Base-by-base conservation (phyloP, 1,140 invertebrate genomes). In the Macrosteles quadrilineatus region DNA sequence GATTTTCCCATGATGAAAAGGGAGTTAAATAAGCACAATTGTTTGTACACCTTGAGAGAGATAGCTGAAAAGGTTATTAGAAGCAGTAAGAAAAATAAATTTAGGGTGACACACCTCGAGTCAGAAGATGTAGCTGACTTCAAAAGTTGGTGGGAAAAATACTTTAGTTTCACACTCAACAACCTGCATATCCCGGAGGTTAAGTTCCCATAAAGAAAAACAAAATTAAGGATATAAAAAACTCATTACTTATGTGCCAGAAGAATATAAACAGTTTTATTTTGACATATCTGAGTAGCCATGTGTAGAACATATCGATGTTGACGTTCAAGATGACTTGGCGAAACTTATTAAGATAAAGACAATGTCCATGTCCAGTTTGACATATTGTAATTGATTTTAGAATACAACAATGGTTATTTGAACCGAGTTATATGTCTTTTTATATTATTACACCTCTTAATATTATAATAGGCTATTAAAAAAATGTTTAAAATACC, bases 1-100 rank as follows among this genome's bases (percentile, higher is more conserved):
- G 72, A 73, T 36, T 73, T 73, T 62, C 36, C 29, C 21, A 62
- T 69, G 32, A 72, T 67, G n/a, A 72, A 72, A 66, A 66, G 43
- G 36, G 29, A 31, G 23, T 25, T 69, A 29, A 72, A 65, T 32
- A 59, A n/a, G 14, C 19, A 25, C 14, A 53, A 71, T 63, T 12
- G 67, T 23, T 23, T 69, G n/a, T 73, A 69, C 55, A 62, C 55
- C 57, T 45, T 65, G 27, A 62, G 29, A 25, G 62, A 70, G 62
- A 19, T 43, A 27, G 29, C 31, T 67, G 69, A 66, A 36, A 29
- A 3, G 4, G 4, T 50, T 17, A 32, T 70, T 64, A 50, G 31
- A 66, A 50, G 36, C 11, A 70, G 53, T 27, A 55, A 67, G 21
- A 21, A 66, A 25, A 67, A 45, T 43, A 66, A 64, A 31, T 64